These are phyloP conservation scores for Deroptyus accipitrinus DNA, from an alignment of 2,113 vertebrate genomes.

Conservation along the genomic window DNA sequence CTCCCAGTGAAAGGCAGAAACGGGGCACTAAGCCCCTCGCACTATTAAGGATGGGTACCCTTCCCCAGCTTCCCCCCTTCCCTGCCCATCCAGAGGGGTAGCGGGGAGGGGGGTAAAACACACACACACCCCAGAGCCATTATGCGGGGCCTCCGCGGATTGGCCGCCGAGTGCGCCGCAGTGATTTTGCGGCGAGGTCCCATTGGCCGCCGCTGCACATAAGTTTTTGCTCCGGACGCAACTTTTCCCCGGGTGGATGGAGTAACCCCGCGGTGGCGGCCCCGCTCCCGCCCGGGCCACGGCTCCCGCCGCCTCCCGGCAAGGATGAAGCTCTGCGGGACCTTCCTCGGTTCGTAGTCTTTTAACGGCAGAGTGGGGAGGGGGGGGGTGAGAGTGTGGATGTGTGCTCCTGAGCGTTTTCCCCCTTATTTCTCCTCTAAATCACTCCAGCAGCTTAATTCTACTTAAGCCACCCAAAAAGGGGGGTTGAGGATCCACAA, in stretches of 20 bases:
- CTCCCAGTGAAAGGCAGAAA: not conserved
- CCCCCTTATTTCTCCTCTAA: not conserved
- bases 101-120: not conserved
- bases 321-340: slow-evolving; percentile 90
- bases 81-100: not conserved
- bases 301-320: slow-evolving; percentile 35
- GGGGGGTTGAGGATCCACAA: too few relatives aligned
- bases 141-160: slow-evolving; percentile 76
- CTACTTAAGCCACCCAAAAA: not conserved
- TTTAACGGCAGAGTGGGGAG: not conserved
- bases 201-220: slow-evolving; percentile 78
- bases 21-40: not conserved
- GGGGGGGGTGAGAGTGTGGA: not conserved
- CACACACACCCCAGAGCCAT: slow-evolving; percentile 47
- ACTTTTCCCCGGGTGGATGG: slow-evolving; percentile 80
- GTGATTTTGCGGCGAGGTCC: slow-evolving; percentile 56
- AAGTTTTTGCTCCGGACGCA: slow-evolving; percentile 84
- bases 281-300: not conserved
- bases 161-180: slow-evolving; percentile 73
- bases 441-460: not conserved
- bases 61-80: not conserved
- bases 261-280: slow-evolving; percentile 63
- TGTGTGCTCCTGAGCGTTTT: not conserved
- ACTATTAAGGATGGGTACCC: not conserved
- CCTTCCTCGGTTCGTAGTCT: slow-evolving; percentile 88